Base-by-base conservation (phyloP, 2,797 vertebrate species). In the Enteromius unitaeniatus region DNA sequence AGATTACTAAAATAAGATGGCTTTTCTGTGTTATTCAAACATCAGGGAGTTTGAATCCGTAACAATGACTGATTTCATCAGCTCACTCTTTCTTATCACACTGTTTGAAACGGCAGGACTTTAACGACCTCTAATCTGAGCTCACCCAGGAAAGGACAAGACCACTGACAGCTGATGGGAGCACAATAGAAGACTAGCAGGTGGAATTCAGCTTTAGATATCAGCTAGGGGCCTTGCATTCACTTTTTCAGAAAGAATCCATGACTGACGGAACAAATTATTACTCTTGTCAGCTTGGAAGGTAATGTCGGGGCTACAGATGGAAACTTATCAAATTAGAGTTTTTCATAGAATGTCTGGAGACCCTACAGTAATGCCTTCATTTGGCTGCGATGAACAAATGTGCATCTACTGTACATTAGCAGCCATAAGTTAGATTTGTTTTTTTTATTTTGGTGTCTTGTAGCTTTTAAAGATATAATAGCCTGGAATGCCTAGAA, bases 21-120 rank as follows among this genome's bases (percentile, higher is more conserved):
- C 88, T 92, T 93, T 92, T 91, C 86, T 78, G 87, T 91, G 89
- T 93, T 90, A 90, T 90, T 87, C 91, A 81, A 49, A 82, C 87
- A 90, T 90, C 86, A 92, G 91, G 87, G 88, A 89, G 88, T 90
- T 92, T 91, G 81, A 88, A 73, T 86, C 88, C 82, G 78, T 89
- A 40, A 40, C 45, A 34, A 42, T 55, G 72, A 53, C 72, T 40
- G 31, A 75, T 82, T 67, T 60, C 47, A 82, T 75, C 84, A 90
- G 88, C 88, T 58, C 51, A 80, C 84, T 88, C 87, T 89, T 10
- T 82, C 72, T 93, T 92, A 91, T 90, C 90, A 85, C 84, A 91
- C 86, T 91, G 84, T 62, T 89, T 88, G 86, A 90, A 86, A 74
- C 53, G 86, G 87, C 21, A 15, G 86, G 89, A 70, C 87, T 87